Base-by-base conservation (phyloP, 2,888 invertebrate genomes). In the Coenonympha arcania region DNA sequence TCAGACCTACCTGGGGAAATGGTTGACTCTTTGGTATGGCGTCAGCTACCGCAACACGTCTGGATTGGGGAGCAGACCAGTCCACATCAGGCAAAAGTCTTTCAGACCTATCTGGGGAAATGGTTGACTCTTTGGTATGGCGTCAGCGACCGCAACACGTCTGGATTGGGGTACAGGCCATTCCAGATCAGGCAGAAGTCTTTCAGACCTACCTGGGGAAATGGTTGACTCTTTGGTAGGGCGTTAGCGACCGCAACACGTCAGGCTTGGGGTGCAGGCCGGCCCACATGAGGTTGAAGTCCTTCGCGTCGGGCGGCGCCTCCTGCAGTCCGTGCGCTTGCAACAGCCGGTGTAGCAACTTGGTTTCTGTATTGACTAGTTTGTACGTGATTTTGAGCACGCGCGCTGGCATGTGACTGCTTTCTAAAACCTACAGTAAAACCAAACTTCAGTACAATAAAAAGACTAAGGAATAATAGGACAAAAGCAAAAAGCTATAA, bases 201-300 rank as follows among this genome's bases (percentile, higher is more conserved):
- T 9, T 26, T 26, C 9, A n/a, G 11, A 58, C 69, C 73, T 70
- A 92, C 92, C 92, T 90, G 5, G 98, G 98, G 76, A 98, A 98
- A 80, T 98, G 98, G 76, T 98, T 98, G 51, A 98, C 94, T 67
- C 96, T 89, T 79, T 98, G 98, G 76, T 95, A 94, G n/a, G 94
- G 90, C 39, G 92, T 89, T 62, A 97, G 79, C 40, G 91, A 89
- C 58, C 95, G 88, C 47, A 97, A 84, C 11, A 93, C 90, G 65
- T 96, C 95, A 19, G 96, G 95, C 73, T 96, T 96, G 22, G 96
- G 93, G 70, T 97, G 96, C 36, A 93, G 90, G 19, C 96, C 96
- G 24, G 96, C 95, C 98, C 98, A 98, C 44, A 97, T 76, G 36
- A 98, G 81, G 76, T 95, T 97, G 78, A 93, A 97, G 69, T 93